Conservation (phyloP, 1,140 invertebrate genomes). For the Drosophila suzukii region DNA sequence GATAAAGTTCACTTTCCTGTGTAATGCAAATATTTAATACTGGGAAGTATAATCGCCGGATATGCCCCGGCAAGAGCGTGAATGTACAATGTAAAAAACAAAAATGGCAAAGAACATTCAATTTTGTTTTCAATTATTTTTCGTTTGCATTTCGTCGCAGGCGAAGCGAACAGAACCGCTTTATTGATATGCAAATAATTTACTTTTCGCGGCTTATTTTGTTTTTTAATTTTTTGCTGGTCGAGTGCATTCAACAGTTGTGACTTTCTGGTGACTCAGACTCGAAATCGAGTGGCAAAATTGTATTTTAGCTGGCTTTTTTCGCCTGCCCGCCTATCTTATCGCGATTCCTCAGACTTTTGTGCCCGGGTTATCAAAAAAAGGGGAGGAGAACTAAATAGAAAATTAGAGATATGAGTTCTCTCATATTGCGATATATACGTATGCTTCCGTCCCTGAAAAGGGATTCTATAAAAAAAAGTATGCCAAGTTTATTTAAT, state of each 20-base stretch:
- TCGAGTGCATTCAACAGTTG: slow-evolving; percentile 46
- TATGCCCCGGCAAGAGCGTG: slow-evolving; percentile 1
- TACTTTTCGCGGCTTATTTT: slow-evolving; percentile 27
- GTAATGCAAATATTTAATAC: neutral
- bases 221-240: slow-evolving; percentile 22
- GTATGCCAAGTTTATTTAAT: slow-evolving; percentile 40
- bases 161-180: slow-evolving; percentile 29
- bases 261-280: slow-evolving; percentile 22
- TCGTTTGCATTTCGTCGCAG: slow-evolving; percentile 27
- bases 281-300: slow-evolving; percentile 18
- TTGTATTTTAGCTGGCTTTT: slow-evolving; percentile 33
- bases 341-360: slow-evolving; percentile 34
- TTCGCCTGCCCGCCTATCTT: slow-evolving; percentile 37
- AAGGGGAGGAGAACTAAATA: slow-evolving; percentile 24
- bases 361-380: slow-evolving; percentile 23
- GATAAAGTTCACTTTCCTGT: neutral
- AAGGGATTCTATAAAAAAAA: slow-evolving; percentile 11
- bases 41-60: neutral
- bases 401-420: slow-evolving; percentile 34
- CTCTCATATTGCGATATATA: neutral
- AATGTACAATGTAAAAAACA: slow-evolving; percentile 5
- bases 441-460: slow-evolving; percentile 22
- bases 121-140: slow-evolving; percentile 45
- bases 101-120: slow-evolving; percentile 11
- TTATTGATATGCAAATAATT: slow-evolving; percentile 55